These are phyloP conservation scores for Chrysina gloriosa DNA, from an alignment of 2,888 invertebrate species.

Conservation along the genomic window DNA sequence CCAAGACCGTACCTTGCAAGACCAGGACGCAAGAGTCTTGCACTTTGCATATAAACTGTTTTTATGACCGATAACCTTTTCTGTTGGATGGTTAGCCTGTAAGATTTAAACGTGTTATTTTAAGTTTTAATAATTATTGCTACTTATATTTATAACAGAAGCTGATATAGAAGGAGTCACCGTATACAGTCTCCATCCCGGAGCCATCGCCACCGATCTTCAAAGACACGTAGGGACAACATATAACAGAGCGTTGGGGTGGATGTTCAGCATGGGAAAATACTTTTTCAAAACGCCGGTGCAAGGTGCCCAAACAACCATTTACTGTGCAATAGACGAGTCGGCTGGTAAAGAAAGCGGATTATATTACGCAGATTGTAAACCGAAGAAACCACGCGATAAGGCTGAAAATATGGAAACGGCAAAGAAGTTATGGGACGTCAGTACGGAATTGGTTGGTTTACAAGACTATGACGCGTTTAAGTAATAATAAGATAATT, in stretches of 20 bases:
- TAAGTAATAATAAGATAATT: background rate
- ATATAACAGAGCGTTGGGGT: slow-evolving; percentile 65
- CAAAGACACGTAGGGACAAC: slow-evolving; percentile 71
- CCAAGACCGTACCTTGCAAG: too few relatives aligned
- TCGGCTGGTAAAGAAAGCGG: slow-evolving; percentile 73
- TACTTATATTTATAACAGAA: slow-evolving; percentile 48
- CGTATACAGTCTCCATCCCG: slow-evolving; percentile 79
- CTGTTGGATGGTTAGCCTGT: too few relatives aligned
- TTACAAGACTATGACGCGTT: slow-evolving; percentile 65
- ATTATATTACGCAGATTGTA: slow-evolving; percentile 71
- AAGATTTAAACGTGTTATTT: too few relatives aligned
- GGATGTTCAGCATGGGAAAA: slow-evolving; percentile 59
- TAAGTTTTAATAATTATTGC: background rate
- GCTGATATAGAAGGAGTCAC: slow-evolving; percentile 67
- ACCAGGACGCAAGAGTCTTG: too few relatives aligned
- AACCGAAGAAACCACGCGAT: slow-evolving; percentile 64
- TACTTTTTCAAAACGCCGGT: slow-evolving; percentile 72
- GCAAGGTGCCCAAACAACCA: slow-evolving; percentile 80
- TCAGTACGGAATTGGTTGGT: slow-evolving; percentile 69
- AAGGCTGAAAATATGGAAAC: slow-evolving; percentile 68
- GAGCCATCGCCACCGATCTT: slow-evolving; percentile 80
- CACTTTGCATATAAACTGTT: too few relatives aligned
- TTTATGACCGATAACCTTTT: too few relatives aligned
- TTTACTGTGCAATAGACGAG: slow-evolving; percentile 78
- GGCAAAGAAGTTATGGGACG: slow-evolving; percentile 73